Evolutionary conservation across 2,888 invertebrate genomes (phyloP), one percentile per base, ranked within the genome.

Genomic region (Galeruca laticollis): DNA sequence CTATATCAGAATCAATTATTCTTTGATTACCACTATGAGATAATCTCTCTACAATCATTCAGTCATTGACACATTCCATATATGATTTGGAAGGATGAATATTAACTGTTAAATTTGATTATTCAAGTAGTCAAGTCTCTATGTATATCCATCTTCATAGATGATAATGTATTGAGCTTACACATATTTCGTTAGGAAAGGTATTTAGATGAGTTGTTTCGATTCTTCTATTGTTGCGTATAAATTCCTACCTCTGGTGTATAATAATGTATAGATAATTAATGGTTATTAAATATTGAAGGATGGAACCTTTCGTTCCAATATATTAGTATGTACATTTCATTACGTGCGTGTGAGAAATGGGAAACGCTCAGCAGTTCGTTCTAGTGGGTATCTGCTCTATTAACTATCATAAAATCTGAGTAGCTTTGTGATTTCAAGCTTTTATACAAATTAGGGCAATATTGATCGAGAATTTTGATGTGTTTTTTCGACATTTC

Each of bases 381-480:
- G 37, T 37, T 37, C 37, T 37, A 37, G 35, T 10, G 10, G 49
- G 49, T 18, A 49, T 49, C 49, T 49, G 20, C 10, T 49, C 20
- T 15, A 49, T 49, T 20, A 49, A 49, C 20, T 49, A 20, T 20
- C 49, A 49, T 49, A 52, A 52, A 52, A 52, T 52, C n/a, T 52
- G 21, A 26, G 52, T 52, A 6, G 20, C n/a, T 26, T 26, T 52
- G 52, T 31, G 52, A 52, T 21, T 11, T 11, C 33, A 61, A 51
- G 31, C 61, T 61, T 61, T 61, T 61, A 61, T 49, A 61, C 49
- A 61, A 61, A 61, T 61, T 61, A 61, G 51, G 51, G 37, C 1
- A 26, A 35, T 62, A 62, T 62, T 21, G 62, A 62, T 62, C 35
- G 15, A 10, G 49, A 61, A 49, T 13, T 61, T 61, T 13, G 51